Evolutionary conservation across 1,140 invertebrate genomes (phyloP), one percentile per base, ranked within the genome.

Genomic region (Scaptomyza montana): DNA sequence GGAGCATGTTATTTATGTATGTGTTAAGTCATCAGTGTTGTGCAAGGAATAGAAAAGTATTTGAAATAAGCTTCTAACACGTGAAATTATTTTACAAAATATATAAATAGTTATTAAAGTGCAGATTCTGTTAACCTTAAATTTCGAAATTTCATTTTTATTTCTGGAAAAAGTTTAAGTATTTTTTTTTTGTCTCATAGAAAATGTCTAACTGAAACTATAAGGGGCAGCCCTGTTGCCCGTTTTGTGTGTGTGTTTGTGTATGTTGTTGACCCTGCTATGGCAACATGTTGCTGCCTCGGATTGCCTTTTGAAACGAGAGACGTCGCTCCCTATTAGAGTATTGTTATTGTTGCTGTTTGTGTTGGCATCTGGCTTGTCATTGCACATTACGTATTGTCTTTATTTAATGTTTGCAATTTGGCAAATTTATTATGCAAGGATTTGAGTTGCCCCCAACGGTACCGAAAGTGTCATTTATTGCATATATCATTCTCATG

Each of bases 361-460:
- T 25, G 21, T 74, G 57, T 25, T 68, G 59, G 71, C 61, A 65
- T 72, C 64, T 73, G 71, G 61, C 78, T 76, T 87, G 78, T 74
- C 71, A 82, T 76, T 82, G 78, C 84, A 76, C 79, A 80, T 87
- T 69, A 66, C 57, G 66, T 28, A 74, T 74, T 87, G 82, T 89
- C 84, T 84, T 89, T 84, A 89, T 89, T 89, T 89, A 89, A 89
- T 89, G 77, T 80, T 89, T 89, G 84, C 85, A 89, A 89, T 89
- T 89, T 84, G 84, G 77, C 70, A 89, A 89, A 89, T 89, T 89
- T 89, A 89, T 89, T 89, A 89, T 89, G 77, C 79, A 82, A 89
- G 84, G 79, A 84, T 89, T 84, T 82, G 80, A 89, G 73, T 77
- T 53, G 45, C 56, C 63, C 67, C 73, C 77, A 67, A 74, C 80